These are phyloP conservation scores for Hyaena hyaena DNA, from an alignment of 2,113 vertebrate genomes.

Conservation along the genomic window DNA sequence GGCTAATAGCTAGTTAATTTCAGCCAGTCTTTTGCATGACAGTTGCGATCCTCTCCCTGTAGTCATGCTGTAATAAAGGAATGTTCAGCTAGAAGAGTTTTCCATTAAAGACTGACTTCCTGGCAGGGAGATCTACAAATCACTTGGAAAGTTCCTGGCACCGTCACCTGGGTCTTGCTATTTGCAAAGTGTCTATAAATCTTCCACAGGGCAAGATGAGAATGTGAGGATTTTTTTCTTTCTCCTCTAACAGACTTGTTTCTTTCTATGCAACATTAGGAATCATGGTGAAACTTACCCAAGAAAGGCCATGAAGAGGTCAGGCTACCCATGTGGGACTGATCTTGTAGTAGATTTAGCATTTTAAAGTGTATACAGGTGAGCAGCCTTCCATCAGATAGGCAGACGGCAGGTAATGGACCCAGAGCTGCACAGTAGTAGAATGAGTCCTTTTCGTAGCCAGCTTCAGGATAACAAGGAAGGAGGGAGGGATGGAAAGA, in stretches of 20 bases:
- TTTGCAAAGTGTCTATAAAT: constrained; percentile 67
- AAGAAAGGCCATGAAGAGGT: constrained; percentile 1
- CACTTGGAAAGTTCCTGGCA: constrained; percentile 65
- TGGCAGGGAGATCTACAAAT: constrained; percentile 65
- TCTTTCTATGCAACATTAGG: background rate
- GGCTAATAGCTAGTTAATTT: constrained; percentile 10
- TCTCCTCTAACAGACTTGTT: background rate
- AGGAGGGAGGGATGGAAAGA: background rate
- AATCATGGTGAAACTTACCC: constrained; percentile 20
- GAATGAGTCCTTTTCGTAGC: background rate
- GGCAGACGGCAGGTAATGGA: background rate
- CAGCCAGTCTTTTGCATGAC: background rate
- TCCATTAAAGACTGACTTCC: constrained; percentile 55
- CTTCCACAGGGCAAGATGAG: constrained; percentile 49
- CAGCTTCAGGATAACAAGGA: background rate
- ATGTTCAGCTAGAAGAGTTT: constrained; percentile 41
- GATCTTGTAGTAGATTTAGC: background rate
- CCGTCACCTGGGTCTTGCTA: constrained; percentile 33
- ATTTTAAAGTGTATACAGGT: background rate
- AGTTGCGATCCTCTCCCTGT: background rate
- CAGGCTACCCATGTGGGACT: constrained; percentile 33
- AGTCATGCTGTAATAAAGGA: background rate
- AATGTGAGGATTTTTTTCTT: background rate
- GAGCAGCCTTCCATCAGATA: background rate
- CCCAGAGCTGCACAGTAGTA: background rate